Evolutionary conservation across 2,797 vertebrate species (phyloP), one percentile per base, ranked within the genome.

Genomic region (Brachyalestes nurse): DNA sequence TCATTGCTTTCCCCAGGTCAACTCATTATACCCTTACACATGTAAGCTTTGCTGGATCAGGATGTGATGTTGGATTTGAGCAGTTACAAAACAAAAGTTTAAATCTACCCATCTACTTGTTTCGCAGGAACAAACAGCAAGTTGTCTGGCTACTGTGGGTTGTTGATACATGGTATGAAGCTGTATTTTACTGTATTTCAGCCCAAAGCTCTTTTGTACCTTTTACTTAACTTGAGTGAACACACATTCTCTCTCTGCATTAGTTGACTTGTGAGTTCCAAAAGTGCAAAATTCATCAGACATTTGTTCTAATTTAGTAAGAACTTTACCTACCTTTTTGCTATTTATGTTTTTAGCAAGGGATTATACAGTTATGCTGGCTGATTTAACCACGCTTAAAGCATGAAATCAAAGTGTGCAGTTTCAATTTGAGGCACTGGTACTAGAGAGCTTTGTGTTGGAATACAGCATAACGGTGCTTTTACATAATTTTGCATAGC

Each of bases 401-500:
- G 45, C 12, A 12, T 8, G 1, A 47, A 47, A 47, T 47, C 45
- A 47, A 47, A 25, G 5, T 47, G 17, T 42, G 19, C 34, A 21
- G n/a, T 21, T 17, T 45, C 45, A 16, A 17, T 65, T 69, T 69
- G 60, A 61, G 14, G 14, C 19, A 62, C n/a, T 16, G 19, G 60
- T 61, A 69, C 28, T 25, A 64, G 69, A 65, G 75, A 66, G 80
- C 67, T 77, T 51, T 6, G 62, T 61, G 62, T 45, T 74, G 45
- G 74, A 74, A 78, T 1, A 10, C 38, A 40, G 16, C 34, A 72
- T 40, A 74, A 1, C 66, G 28, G 16, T 77, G 47, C 61, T 28
- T n/a, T 42, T n/a, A 51, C 60, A 66, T 19, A 74, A 53, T 75
- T 78, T 84, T 84, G 83, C 83, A 84, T 82, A 84, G 83, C 40